A percentile compares a stretch with the other conserved stretches of the same genome.
Evolutionary conservation across 1,140 invertebrate species (phyloP).

Genomic region (Panagrolaimus sp.): DNA sequence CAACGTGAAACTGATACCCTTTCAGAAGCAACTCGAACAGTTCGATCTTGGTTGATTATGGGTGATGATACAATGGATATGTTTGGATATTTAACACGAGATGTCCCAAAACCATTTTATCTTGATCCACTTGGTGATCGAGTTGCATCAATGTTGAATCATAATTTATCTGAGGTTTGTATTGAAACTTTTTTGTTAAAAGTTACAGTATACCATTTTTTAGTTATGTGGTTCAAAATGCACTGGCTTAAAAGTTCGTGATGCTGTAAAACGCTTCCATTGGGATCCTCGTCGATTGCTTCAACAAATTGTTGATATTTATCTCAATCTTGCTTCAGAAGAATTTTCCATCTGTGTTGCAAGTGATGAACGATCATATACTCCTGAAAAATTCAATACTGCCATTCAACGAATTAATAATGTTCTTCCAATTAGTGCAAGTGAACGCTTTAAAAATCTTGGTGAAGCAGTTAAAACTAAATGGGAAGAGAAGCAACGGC

Average conservation of each 20-base stretch:
- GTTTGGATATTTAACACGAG: conserved; percentile 90
- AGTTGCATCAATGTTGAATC: conserved; percentile 93
- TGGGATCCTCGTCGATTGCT: conserved; percentile 88
- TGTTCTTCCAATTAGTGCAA: conserved; percentile 70
- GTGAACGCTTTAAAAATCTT: conserved; percentile 73
- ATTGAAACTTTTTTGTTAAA: conserved; percentile 59
- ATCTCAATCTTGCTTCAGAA: conserved; percentile 87
- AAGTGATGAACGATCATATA: conserved; percentile 86
- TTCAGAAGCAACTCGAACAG: conserved; percentile 80
- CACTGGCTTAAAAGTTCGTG: conserved; percentile 90
- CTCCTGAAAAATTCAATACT: conserved; percentile 82
- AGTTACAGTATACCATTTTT: conserved; percentile 67
- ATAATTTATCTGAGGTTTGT: conserved; percentile 61
- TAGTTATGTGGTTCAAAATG: conserved; percentile 95
- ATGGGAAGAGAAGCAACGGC: conserved; percentile 74
- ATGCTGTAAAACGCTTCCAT: conserved; percentile 80
- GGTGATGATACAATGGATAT: conserved; percentile 93
- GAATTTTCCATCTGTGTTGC: conserved; percentile 80
- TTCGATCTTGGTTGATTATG: conserved; percentile 85
- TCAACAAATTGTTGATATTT: conserved; percentile 87
- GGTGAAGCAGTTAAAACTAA: conserved; percentile 75
- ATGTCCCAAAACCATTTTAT: conserved; percentile 88
- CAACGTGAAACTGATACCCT: conserved; percentile 62
- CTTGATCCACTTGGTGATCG: conserved; percentile 77
- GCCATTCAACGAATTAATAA: conserved; percentile 67